Evolutionary conservation across 2,888 invertebrate genomes (phyloP).

Genomic region (Eristalinus sepulchralis): DNA sequence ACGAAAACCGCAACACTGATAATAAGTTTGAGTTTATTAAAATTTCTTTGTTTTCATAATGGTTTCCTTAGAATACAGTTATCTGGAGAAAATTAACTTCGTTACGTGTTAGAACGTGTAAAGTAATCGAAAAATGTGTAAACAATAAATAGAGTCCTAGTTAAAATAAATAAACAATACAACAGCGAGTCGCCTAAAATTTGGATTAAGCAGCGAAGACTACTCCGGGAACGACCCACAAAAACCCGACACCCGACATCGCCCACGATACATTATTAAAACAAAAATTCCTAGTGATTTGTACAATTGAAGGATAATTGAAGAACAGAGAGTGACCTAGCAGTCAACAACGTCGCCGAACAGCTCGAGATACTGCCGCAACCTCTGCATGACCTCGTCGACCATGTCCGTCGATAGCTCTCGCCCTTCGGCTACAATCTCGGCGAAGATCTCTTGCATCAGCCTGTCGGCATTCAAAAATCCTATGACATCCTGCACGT

Average conservation of each 20-base stretch:
- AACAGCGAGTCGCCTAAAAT: background rate
- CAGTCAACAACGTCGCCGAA: constrained; percentile 15
- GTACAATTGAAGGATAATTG: background rate
- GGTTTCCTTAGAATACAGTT: background rate
- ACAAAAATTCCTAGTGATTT: background rate
- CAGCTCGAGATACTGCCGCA: background rate
- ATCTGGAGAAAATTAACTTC: background rate
- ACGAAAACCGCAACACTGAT: background rate
- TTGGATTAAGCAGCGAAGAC: background rate
- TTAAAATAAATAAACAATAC: background rate
- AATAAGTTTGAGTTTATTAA: background rate
- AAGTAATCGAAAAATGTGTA: background rate
- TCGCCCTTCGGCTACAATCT: constrained; percentile 37
- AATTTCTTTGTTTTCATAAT: background rate
- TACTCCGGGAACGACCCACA: background rate
- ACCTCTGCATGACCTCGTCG: constrained; percentile 38
- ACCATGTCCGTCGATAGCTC: constrained; percentile 34
- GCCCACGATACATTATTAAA: background rate
- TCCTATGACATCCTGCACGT: background rate
- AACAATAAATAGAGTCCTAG: background rate
- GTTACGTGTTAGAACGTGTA: background rate
- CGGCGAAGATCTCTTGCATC: constrained; percentile 16
- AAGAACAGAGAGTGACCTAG: background rate
- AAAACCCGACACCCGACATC: background rate
- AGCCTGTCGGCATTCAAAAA: background rate